Evolutionary conservation across 2,888 invertebrate species (phyloP).

Genomic region (Hetaerina titia): DNA sequence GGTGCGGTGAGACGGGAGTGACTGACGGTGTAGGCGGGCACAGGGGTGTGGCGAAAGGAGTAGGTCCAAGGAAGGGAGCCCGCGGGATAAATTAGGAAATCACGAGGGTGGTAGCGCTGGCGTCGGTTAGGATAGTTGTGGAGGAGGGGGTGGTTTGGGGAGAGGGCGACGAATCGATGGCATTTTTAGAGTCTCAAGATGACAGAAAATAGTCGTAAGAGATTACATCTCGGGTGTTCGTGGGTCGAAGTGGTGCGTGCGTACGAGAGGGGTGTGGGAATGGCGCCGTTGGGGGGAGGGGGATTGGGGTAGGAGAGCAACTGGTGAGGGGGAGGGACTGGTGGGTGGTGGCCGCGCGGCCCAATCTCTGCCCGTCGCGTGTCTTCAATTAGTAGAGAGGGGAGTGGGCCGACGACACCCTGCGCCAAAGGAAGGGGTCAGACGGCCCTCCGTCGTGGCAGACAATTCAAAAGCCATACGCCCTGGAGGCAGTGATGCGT

Average conservation of each 20-base stretch:
- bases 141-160: neutral
- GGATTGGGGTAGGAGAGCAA: neutral
- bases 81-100: neutral
- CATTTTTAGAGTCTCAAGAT: neutral
- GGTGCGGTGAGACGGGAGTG: too few species aligned
- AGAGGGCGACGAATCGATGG: neutral
- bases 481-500: too few species aligned
- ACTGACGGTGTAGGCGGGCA: neutral
- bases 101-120: too few species aligned
- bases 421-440: too few species aligned
- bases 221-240: constrained; percentile 11
- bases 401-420: neutral
- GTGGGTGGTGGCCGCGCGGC: neutral
- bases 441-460: too few species aligned
- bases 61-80: neutral
- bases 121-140: too few species aligned
- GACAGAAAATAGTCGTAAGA: constrained; percentile 16
- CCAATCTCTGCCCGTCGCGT: neutral
- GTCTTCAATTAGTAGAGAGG: constrained; percentile 23
- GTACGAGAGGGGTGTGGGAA: constrained; percentile 5
- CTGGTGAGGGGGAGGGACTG: neutral
- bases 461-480: too few species aligned
- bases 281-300: neutral
- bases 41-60: neutral
- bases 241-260: neutral